These are phyloP conservation scores for Halocaridina rubra DNA, from an alignment of 2,888 invertebrate genomes.

Conservation along the genomic window DNA sequence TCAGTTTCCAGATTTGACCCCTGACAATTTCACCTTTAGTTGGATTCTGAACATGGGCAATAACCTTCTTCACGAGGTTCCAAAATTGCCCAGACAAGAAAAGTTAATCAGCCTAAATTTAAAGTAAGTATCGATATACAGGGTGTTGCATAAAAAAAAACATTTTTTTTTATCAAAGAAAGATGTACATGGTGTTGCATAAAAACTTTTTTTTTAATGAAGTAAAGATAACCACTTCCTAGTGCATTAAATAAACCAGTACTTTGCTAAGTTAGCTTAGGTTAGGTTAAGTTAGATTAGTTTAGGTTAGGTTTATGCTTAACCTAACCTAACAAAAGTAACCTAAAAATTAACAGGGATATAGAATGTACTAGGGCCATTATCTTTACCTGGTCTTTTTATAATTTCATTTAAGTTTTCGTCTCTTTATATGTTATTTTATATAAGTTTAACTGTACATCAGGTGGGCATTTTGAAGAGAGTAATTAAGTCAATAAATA, in stretches of 20 bases:
- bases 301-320: background rate
- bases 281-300: background rate
- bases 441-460: no score
- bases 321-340: no score
- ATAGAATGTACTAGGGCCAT: no score
- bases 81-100: background rate
- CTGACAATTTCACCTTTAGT: slow-evolving; percentile 4
- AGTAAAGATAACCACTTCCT: background rate
- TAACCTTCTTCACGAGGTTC: slow-evolving; percentile 18
- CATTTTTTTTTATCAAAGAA: no score
- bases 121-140: slow-evolving; percentile 17
- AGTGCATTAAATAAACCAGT: background rate
- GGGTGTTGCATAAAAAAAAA: no score
- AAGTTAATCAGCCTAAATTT: background rate
- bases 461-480: no score
- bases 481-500: no score
- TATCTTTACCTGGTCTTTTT: no score
- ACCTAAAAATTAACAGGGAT: no score
- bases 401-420: no score
- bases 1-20: slow-evolving; percentile 22
- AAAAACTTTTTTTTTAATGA: background rate
- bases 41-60: slow-evolving; percentile 17
- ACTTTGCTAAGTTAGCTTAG: background rate
- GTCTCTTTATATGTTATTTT: no score
- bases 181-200: background rate